phyloP scores from a whole-genome alignment of 2,797 vertebrate species.

The Cichlasoma orientale region DNA sequence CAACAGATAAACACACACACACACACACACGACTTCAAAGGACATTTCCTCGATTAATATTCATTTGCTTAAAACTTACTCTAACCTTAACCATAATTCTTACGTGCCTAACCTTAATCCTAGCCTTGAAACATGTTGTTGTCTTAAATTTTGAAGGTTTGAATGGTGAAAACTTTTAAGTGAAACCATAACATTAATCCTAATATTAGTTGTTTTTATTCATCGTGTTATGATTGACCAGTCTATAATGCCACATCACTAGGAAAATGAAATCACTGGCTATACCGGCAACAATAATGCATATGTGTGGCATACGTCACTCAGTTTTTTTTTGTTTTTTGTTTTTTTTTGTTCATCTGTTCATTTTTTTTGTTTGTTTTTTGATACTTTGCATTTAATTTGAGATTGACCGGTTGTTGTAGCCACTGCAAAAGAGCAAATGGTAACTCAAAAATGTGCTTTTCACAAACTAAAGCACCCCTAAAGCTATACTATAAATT shows the following conservation, averaged over 20 bases:
- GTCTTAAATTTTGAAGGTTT: background rate
- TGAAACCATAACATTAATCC: background rate
- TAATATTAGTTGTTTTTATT: background rate
- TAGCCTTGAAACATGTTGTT: background rate
- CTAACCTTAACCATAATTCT: background rate
- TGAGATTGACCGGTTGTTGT: background rate
- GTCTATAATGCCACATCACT: constrained; percentile 1
- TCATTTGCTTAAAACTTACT: background rate
- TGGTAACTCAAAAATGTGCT: background rate
- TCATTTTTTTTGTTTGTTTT: too few relatives aligned
- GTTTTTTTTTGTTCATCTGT: too few relatives aligned
- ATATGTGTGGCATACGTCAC: background rate
- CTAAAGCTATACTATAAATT: background rate
- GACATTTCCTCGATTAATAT: background rate
- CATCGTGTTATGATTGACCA: background rate
- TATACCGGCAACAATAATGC: background rate
- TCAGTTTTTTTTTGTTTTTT: too few relatives aligned
- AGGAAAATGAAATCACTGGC: constrained; percentile 24
- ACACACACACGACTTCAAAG: constrained; percentile 21
- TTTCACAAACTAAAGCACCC: constrained; percentile 11
- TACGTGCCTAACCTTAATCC: background rate
- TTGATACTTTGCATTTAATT: background rate
- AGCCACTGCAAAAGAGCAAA: background rate
- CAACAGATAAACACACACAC: constrained; percentile 22
- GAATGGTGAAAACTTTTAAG: background rate